Evolutionary conservation across 1,140 invertebrate species (phyloP).

Genomic region (Calosoma granatense): DNA sequence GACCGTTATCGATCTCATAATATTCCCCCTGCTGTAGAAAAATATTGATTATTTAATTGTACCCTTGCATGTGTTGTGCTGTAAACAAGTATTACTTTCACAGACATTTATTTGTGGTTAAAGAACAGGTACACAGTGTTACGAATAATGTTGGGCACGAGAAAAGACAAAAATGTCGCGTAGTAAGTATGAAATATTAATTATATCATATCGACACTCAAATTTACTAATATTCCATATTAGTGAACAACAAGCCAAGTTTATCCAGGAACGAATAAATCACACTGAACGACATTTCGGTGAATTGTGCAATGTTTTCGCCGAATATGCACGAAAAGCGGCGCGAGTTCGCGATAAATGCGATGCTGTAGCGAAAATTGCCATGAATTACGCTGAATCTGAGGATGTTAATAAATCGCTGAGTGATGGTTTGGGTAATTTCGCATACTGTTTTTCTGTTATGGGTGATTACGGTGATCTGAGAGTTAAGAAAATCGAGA

Average conservation of each 20-base stretch:
- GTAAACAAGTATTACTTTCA: not conserved
- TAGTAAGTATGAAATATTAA: not conserved
- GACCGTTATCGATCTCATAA: not conserved
- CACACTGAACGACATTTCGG: constrained; percentile 56
- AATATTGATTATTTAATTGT: constrained; percentile 6
- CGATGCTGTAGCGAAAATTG: constrained; percentile 55
- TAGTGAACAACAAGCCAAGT: constrained; percentile 54
- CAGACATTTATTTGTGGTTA: not conserved
- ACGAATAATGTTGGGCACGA: not conserved
- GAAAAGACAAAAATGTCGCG: not conserved
- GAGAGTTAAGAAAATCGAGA: constrained; percentile 55
- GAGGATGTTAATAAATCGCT: constrained; percentile 61
- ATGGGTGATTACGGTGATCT: constrained; percentile 61
- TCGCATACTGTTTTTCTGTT: constrained; percentile 52
- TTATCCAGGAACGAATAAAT: constrained; percentile 60
- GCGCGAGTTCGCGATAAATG: constrained; percentile 58
- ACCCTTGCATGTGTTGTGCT: not conserved
- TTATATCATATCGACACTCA: not conserved
- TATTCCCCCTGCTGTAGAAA: not conserved
- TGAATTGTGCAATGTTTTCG: constrained; percentile 54
- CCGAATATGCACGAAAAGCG: constrained; percentile 54
- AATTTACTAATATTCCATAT: constrained; percentile 7
- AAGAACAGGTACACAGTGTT: not conserved
- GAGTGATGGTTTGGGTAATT: constrained; percentile 46
- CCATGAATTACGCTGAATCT: constrained; percentile 50